Conservation (phyloP, 1,140 invertebrate genomes). For the Adelges cooleyi region DNA sequence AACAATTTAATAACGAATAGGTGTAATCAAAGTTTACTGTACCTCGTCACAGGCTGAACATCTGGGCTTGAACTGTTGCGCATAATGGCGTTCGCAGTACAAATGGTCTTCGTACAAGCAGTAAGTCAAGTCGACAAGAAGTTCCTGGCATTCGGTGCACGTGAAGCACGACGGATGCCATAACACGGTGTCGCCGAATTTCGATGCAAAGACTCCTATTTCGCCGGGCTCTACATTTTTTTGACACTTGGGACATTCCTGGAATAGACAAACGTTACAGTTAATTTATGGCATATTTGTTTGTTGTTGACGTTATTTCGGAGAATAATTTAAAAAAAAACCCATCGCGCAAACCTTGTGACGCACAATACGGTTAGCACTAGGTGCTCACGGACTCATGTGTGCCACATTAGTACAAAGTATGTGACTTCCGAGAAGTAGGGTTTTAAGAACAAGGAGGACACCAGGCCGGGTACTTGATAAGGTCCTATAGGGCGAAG, state of each 20-base stretch:
- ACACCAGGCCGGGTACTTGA: too few species aligned
- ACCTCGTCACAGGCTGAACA: conserved; percentile 93
- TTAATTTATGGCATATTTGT: too few species aligned
- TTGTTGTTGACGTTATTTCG: not conserved
- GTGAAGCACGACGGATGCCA: conserved; percentile 85
- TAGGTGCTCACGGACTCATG: too few species aligned
- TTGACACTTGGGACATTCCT: conserved; percentile 55
- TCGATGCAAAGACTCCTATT: conserved; percentile 57
- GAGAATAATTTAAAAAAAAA: not conserved
- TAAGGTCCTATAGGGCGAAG: too few species aligned
- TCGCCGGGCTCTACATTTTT: conserved; percentile 49
- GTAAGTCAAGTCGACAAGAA: conserved; percentile 85
- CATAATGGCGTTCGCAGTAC: conserved; percentile 88
- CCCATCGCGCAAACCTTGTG: too few species aligned
- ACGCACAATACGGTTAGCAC: too few species aligned
- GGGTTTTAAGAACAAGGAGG: too few species aligned
- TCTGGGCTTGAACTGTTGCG: conserved; percentile 79
- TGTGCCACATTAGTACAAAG: too few species aligned
- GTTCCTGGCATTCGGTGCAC: conserved; percentile 70
- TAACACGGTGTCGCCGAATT: conserved; percentile 50
- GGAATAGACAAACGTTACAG: conserved; percentile 32
- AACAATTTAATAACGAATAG: not conserved
- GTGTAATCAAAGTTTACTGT: conserved; percentile 40
- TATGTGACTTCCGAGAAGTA: too few species aligned
- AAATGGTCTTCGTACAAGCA: conserved; percentile 74